phyloP scores from a whole-genome alignment of 2,888 invertebrate species.

The Tetranychus truncatus region DNA sequence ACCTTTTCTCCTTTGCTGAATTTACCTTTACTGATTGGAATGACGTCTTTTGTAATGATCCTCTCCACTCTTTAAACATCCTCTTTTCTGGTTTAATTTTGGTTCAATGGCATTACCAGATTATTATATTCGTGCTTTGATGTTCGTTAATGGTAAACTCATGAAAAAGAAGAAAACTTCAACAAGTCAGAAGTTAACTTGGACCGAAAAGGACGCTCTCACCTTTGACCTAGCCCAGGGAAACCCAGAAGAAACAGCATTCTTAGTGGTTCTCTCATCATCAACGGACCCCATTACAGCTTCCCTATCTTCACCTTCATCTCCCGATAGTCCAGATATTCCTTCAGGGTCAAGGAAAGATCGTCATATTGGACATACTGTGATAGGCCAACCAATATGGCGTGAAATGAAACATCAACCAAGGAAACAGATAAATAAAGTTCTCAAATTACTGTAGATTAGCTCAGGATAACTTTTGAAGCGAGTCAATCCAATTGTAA shows the following conservation, averaged over 20 bases:
- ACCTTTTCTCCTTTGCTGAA: not conserved
- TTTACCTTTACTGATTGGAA: too few species aligned
- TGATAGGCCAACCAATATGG: constrained; percentile 17
- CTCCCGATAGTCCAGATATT: constrained; percentile 18
- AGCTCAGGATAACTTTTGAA: not conserved
- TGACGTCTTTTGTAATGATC: not conserved
- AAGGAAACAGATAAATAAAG: constrained; percentile 17
- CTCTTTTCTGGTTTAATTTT: not conserved
- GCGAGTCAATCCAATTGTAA: too few species aligned
- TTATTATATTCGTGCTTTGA: constrained; percentile 19
- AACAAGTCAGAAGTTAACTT: constrained; percentile 15
- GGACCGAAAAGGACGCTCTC: constrained; percentile 17
- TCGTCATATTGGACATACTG: constrained; percentile 19
- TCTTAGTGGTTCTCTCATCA: constrained; percentile 19
- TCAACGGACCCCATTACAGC: constrained; percentile 13
- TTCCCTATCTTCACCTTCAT: constrained; percentile 17
- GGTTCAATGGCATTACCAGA: constrained; percentile 10
- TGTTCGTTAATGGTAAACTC: constrained; percentile 21
- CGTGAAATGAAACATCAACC: constrained; percentile 18
- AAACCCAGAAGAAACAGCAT: constrained; percentile 15
- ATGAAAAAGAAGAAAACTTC: constrained; percentile 23
- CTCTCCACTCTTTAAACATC: constrained; percentile 9
- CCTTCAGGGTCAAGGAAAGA: constrained; percentile 18
- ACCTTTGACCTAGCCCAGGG: constrained; percentile 18
- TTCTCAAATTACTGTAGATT: constrained; percentile 15